Conservation (phyloP, 2,113 vertebrate genomes). For the Passer montanus region DNA sequence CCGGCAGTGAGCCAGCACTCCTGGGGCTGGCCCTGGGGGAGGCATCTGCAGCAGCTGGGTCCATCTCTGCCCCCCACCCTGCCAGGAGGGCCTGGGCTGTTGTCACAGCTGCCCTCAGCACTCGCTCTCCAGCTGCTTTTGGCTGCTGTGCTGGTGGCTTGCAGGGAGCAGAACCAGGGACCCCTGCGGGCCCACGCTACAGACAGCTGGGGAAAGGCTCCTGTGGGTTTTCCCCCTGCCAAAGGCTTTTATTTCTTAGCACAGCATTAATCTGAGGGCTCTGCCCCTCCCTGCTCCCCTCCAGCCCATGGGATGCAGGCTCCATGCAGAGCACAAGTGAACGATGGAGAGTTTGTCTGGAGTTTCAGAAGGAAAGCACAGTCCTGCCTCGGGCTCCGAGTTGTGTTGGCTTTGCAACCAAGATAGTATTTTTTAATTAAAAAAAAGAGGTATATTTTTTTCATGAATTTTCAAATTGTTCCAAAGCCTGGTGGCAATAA, state of each 20-base stretch:
- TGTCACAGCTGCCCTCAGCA: background rate
- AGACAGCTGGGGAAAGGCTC: background rate
- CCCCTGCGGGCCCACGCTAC: background rate
- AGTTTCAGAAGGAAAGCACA: background rate
- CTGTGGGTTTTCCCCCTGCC: conserved; percentile 2
- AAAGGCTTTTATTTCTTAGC: background rate
- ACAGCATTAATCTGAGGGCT: background rate
- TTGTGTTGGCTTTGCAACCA: background rate
- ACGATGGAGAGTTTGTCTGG: accelerated
- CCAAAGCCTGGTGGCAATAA: background rate
- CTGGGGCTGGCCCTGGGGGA: background rate
- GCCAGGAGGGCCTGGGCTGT: background rate
- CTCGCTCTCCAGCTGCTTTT: conserved; percentile 9
- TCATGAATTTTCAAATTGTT: background rate
- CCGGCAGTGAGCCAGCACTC: background rate
- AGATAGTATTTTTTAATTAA: background rate
- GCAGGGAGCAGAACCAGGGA: background rate
- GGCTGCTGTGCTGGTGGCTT: background rate
- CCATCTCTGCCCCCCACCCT: background rate
- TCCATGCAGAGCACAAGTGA: accelerated
- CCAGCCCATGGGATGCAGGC: background rate
- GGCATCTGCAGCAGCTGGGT: conserved; percentile 10
- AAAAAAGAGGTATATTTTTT: background rate
- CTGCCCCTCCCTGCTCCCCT: background rate
- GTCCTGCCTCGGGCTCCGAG: accelerated